Conservation (phyloP, 2,113 vertebrate genomes). For the Aptenodytes forsteri region DNA sequence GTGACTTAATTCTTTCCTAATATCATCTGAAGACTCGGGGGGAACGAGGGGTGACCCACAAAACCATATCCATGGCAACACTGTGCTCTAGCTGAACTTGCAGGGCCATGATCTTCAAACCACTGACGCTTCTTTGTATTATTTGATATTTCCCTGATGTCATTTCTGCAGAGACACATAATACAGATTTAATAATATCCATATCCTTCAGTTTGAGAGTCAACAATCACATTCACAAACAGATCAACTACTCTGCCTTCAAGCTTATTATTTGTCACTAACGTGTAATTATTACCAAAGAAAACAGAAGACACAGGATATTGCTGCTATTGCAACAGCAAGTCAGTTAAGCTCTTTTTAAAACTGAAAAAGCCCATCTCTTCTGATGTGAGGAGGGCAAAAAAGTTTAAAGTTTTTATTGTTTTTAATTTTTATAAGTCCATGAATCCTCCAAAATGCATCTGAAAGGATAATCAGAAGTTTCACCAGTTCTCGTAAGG, state of each 20-base stretch:
- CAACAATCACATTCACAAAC: slow-evolving; percentile 15
- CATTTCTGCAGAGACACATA: slow-evolving; percentile 18
- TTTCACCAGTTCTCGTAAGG: fast-evolving
- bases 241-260: neutral
- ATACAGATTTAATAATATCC: neutral
- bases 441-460: neutral
- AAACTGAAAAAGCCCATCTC: neutral
- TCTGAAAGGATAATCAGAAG: neutral
- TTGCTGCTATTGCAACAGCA: neutral
- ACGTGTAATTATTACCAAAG: neutral
- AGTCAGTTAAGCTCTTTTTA: neutral
- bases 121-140: slow-evolving; percentile 3
- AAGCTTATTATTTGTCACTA: neutral
- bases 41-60: neutral
- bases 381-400: neutral
- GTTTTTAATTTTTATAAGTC: too few relatives aligned
- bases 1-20: slow-evolving; percentile 33
- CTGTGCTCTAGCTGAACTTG: neutral
- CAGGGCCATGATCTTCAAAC: neutral
- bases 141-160: neutral
- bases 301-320: neutral
- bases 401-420: too few relatives aligned
- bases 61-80: slow-evolving; percentile 18
- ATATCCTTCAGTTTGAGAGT: neutral
- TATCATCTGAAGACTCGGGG: neutral